Evolutionary conservation across 2,797 vertebrate genomes (phyloP).

Genomic region (Buceros bicornis): DNA sequence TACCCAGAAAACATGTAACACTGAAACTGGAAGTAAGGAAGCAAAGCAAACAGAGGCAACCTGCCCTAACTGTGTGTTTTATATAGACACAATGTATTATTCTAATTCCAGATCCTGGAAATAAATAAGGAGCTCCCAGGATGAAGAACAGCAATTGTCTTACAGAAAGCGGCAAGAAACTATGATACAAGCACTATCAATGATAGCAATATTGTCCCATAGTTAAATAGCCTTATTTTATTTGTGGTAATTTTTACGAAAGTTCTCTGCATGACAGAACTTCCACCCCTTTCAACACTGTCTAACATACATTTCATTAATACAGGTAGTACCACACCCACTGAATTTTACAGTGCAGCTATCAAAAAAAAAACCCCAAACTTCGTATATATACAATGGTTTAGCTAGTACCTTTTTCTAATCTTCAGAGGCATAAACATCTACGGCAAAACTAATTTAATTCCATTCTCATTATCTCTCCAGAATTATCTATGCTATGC

Average conservation of each 20-base stretch:
- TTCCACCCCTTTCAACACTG: neutral
- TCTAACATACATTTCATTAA: neutral
- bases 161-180: neutral
- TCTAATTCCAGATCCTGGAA: neutral
- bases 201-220: neutral
- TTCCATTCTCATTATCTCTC: slow-evolving; percentile 5
- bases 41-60: neutral
- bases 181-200: neutral
- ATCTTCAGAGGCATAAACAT: neutral
- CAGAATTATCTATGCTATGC: slow-evolving; percentile 23
- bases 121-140: neutral
- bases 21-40: neutral
- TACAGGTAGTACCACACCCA: neutral
- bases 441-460: slow-evolving; percentile 52
- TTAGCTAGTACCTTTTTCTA: slow-evolving; percentile 13
- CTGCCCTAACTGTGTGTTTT: neutral
- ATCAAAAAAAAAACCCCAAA: neutral
- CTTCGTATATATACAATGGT: neutral
- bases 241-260: neutral
- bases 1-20: neutral
- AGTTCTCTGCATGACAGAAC: neutral
- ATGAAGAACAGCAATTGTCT: neutral
- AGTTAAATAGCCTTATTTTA: neutral
- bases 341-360: neutral
- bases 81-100: neutral